Evolutionary conservation across 2,888 invertebrate genomes (phyloP).

Genomic region (Eulithis prunata): DNA sequence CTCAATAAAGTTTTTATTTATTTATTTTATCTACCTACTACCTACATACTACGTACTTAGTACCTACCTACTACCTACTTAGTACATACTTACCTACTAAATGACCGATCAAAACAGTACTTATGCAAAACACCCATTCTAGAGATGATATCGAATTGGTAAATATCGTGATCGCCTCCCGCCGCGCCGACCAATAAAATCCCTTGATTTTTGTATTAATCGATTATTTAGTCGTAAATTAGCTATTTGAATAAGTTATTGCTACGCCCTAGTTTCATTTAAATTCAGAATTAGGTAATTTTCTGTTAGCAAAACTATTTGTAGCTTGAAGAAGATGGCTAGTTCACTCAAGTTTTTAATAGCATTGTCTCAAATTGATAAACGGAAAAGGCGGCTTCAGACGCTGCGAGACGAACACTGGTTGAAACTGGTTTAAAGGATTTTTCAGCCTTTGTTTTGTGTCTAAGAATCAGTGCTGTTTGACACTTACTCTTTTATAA

Average conservation of each 20-base stretch:
- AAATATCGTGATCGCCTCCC: slow-evolving; percentile 47
- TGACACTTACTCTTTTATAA: too few species aligned
- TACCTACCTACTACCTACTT: too few species aligned
- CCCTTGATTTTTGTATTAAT: slow-evolving; percentile 62
- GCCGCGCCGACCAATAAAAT: slow-evolving; percentile 56
- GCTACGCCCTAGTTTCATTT: slow-evolving; percentile 56
- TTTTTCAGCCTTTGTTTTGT: too few species aligned
- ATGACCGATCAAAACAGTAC: slow-evolving; percentile 7
- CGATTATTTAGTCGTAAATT: slow-evolving; percentile 63
- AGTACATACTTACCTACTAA: not conserved
- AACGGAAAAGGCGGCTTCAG: too few species aligned
- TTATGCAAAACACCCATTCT: slow-evolving; percentile 31
- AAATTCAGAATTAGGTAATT: slow-evolving; percentile 53
- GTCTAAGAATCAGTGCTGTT: too few species aligned
- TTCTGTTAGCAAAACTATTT: slow-evolving; percentile 23
- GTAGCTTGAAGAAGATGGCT: slow-evolving; percentile 4
- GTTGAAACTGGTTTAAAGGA: too few species aligned
- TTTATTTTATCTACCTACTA: too few species aligned
- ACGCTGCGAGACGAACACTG: too few species aligned
- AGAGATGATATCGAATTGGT: slow-evolving; percentile 34
- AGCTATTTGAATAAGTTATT: slow-evolving; percentile 56
- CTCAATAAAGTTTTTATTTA: too few species aligned
- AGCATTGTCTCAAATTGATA: too few species aligned
- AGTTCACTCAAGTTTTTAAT: slow-evolving; percentile 2
- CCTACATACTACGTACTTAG: too few species aligned